Evolutionary conservation across 2,113 vertebrate species (phyloP).

Genomic region (Coregonus clupeaformis): DNA sequence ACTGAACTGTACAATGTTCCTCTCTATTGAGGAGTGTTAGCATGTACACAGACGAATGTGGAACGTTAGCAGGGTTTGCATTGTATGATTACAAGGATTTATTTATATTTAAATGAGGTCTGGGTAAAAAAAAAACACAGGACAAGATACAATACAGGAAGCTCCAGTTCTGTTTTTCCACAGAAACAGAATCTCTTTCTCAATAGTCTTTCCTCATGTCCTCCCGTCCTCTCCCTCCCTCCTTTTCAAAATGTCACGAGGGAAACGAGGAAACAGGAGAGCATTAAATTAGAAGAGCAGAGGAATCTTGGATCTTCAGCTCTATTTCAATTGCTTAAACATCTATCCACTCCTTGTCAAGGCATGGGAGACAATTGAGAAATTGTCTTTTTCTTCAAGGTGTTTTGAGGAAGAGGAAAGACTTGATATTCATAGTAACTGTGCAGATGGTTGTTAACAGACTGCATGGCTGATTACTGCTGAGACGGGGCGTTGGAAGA

Average conservation of each 20-base stretch:
- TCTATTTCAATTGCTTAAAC: too few relatives aligned
- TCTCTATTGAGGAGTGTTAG: not conserved
- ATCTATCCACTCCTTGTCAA: too few relatives aligned
- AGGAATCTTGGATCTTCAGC: too few relatives aligned
- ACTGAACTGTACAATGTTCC: not conserved
- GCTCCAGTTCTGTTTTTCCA: not conserved
- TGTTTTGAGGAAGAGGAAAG: too few relatives aligned
- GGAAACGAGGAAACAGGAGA: not conserved
- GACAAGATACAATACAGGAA: not conserved
- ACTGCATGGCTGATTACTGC: slow-evolving; percentile 3
- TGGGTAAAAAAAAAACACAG: not conserved
- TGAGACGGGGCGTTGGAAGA: not conserved
- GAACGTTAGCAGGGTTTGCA: not conserved
- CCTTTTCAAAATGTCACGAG: too few relatives aligned
- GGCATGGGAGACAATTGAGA: too few relatives aligned
- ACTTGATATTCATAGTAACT: not conserved
- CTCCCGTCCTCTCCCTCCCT: too few relatives aligned
- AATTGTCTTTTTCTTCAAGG: too few relatives aligned
- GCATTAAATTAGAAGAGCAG: too few relatives aligned
- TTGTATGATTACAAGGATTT: not conserved
- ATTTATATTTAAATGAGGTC: slow-evolving; percentile 1
- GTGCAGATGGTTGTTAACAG: not conserved
- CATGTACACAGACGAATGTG: not conserved
- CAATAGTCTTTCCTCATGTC: too few relatives aligned
- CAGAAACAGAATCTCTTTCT: not conserved